A percentile compares a stretch with the other conserved stretches of the same genome.
Conservation (phyloP, 2,113 vertebrate species). For the Neogobius melanostomus region DNA sequence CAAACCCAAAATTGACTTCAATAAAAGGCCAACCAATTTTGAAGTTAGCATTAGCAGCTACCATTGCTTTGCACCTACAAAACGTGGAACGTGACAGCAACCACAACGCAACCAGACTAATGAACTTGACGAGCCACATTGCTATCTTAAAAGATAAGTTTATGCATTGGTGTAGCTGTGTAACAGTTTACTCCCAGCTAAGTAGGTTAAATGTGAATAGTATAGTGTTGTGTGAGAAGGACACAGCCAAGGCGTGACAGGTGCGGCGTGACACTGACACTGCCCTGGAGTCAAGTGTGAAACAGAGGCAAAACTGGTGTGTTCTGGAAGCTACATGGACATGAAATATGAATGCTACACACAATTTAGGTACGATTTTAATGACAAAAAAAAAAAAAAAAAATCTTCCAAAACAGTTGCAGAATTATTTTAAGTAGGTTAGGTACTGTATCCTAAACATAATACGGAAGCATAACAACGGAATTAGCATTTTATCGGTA, state of each 20-base stretch:
- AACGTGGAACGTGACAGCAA: slow-evolving; percentile 9
- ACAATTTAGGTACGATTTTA: too few species aligned
- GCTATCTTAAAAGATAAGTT: background rate
- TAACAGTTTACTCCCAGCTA: slow-evolving; percentile 48
- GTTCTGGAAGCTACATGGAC: background rate
- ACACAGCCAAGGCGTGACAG: slow-evolving; percentile 41
- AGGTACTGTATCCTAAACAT: too few species aligned
- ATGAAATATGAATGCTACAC: background rate
- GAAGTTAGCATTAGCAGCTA: slow-evolving; percentile 28
- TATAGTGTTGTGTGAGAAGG: slow-evolving; percentile 51
- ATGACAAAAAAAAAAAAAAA: too few species aligned
- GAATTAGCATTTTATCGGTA: too few species aligned
- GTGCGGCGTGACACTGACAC: slow-evolving; percentile 29
- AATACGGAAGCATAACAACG: too few species aligned
- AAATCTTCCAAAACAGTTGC: too few species aligned
- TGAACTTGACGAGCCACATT: background rate
- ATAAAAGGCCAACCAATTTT: background rate
- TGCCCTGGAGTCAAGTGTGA: background rate
- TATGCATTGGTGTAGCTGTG: background rate
- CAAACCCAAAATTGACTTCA: too few species aligned
- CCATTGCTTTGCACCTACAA: background rate
- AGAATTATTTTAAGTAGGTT: too few species aligned
- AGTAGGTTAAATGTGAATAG: slow-evolving; percentile 63
- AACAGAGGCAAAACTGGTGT: background rate
- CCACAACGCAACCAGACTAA: background rate